Evolutionary conservation across 2,113 vertebrate species (phyloP).

Genomic region (Corydoras sp.): DNA sequence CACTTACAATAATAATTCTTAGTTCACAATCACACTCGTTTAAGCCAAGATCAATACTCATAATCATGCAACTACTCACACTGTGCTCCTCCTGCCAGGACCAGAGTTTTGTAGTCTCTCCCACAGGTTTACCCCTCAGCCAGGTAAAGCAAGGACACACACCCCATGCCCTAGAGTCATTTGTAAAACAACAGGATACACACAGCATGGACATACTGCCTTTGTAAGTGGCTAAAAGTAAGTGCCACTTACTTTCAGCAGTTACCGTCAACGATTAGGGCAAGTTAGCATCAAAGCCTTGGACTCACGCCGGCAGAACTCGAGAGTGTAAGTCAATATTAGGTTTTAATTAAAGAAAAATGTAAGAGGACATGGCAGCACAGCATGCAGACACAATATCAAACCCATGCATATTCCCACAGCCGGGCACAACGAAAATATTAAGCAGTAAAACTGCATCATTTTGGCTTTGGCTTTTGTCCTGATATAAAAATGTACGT

Average conservation of each 20-base stretch:
- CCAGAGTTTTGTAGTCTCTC: conserved; percentile 14
- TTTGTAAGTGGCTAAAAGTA: neutral
- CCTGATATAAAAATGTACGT: no score
- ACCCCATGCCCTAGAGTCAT: conserved; percentile 49
- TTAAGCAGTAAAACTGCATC: no score
- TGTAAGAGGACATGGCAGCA: no score
- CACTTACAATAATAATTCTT: no score
- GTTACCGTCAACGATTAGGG: neutral
- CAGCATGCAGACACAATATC: no score
- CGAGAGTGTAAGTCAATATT: no score
- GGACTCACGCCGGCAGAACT: neutral
- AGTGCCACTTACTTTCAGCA: neutral
- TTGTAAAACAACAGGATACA: conserved; percentile 45
- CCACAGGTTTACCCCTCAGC: conserved; percentile 47
- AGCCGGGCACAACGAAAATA: no score
- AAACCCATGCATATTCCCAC: no score
- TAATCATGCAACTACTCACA: conserved; percentile 21
- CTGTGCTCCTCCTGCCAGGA: conserved; percentile 14
- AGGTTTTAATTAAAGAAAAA: no score
- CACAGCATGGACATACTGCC: conserved; percentile 42
- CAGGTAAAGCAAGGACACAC: conserved; percentile 50
- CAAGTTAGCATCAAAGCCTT: neutral
- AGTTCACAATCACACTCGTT: no score
- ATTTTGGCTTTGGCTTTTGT: no score
- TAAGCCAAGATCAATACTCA: no score